Evolutionary conservation across 2,888 invertebrate species (phyloP).

Genomic region (Eumacrocentrus americanus): DNA sequence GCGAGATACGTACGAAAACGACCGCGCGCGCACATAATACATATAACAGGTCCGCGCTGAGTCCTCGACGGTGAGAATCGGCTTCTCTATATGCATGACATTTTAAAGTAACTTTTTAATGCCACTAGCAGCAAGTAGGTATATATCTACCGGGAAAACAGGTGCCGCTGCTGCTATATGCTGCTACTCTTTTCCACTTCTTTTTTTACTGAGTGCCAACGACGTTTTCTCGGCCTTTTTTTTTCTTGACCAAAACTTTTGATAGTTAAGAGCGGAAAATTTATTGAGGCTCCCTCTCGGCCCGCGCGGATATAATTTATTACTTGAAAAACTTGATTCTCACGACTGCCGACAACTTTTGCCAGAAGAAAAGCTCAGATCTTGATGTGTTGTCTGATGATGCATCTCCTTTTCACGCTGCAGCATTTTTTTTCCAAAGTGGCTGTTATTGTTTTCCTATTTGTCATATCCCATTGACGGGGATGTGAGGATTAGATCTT

Average conservation of each 20-base stretch:
- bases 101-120: conserved; percentile 57
- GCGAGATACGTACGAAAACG: conserved; percentile 36
- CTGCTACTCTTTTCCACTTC: background rate
- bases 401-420: too few relatives aligned
- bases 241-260: conserved; percentile 52
- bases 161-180: conserved; percentile 1
- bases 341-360: too few relatives aligned
- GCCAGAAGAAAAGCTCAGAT: too few relatives aligned
- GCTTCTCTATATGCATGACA: conserved; percentile 55
- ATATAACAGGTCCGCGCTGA: too few relatives aligned
- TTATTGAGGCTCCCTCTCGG: conserved; percentile 39
- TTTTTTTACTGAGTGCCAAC: conserved; percentile 15
- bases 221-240: conserved; percentile 46
- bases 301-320: conserved; percentile 8
- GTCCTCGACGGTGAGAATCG: conserved; percentile 38
- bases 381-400: too few relatives aligned
- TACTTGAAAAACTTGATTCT: conserved; percentile 1
- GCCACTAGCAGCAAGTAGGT: conserved; percentile 35
- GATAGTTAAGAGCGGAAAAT: conserved; percentile 52
- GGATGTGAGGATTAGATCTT: too few relatives aligned
- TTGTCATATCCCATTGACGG: too few relatives aligned
- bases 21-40: background rate
- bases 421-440: too few relatives aligned
- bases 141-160: conserved; percentile 18
- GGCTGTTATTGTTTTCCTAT: too few relatives aligned